Conservation (phyloP, 2,113 vertebrate species). For the Terrapene triunguis region DNA sequence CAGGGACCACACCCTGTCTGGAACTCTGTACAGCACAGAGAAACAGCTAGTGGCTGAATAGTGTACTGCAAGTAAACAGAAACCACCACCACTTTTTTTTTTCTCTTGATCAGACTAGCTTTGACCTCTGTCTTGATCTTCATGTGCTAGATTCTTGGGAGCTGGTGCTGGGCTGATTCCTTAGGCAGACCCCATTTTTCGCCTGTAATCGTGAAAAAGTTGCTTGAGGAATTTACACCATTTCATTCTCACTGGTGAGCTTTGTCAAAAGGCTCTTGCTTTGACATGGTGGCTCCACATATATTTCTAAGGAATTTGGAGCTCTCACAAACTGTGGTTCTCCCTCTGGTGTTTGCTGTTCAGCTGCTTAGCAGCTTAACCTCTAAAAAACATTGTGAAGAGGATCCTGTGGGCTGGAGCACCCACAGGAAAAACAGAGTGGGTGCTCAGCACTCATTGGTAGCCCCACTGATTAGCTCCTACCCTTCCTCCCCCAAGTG, state of each 20-base stretch:
- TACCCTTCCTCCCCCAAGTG: too few species aligned
- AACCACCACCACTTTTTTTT: neutral
- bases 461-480: too few species aligned
- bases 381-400: conserved; percentile 64
- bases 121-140: conserved; percentile 17
- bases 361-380: conserved; percentile 72
- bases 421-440: too few species aligned
- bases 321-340: conserved; percentile 64
- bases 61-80: neutral
- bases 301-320: conserved; percentile 63
- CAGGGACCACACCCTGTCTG: neutral
- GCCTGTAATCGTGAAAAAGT: conserved; percentile 19
- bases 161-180: neutral
- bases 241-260: neutral
- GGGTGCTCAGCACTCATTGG: too few species aligned
- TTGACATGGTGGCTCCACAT: conserved; percentile 33
- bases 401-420: neutral
- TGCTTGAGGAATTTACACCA: neutral
- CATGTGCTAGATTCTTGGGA: neutral
- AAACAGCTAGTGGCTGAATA: neutral
- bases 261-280: conserved; percentile 61
- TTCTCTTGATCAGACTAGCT: neutral
- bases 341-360: conserved; percentile 73
- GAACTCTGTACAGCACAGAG: neutral
- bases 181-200: conserved; percentile 38